Conservation (phyloP, 1,140 invertebrate species). For the Leguminivora glycinivorella region DNA sequence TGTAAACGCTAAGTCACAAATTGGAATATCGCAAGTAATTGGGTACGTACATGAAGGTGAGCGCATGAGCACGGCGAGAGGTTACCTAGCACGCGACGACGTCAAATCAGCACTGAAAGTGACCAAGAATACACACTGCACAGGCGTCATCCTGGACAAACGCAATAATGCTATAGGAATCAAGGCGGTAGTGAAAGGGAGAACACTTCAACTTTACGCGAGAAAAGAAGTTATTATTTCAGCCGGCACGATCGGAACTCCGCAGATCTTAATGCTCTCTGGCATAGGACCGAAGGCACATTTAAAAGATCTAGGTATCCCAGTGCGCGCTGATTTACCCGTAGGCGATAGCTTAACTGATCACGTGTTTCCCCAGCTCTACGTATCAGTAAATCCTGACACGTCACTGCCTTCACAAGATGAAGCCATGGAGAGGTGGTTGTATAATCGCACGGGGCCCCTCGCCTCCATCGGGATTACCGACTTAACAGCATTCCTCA, state of each 20-base stretch:
- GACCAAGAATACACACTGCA: slow-evolving; percentile 84
- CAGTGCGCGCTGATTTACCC: slow-evolving; percentile 80
- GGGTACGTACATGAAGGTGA: slow-evolving; percentile 50
- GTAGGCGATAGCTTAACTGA: slow-evolving; percentile 90
- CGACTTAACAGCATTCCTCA: slow-evolving; percentile 75
- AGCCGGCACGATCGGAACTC: slow-evolving; percentile 84
- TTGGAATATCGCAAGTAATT: slow-evolving; percentile 73
- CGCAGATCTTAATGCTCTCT: slow-evolving; percentile 86
- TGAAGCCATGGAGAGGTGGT: slow-evolving; percentile 62
- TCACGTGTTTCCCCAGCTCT: slow-evolving; percentile 79
- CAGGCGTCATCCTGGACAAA: slow-evolving; percentile 85
- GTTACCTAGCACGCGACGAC: slow-evolving; percentile 47
- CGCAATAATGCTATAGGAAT: slow-evolving; percentile 83
- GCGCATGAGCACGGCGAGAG: slow-evolving; percentile 50
- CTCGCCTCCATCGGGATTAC: slow-evolving; percentile 75
- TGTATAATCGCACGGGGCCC: slow-evolving; percentile 56
- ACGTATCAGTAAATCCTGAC: slow-evolving; percentile 60
- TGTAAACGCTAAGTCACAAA: slow-evolving; percentile 77
- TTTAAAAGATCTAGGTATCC: slow-evolving; percentile 76
- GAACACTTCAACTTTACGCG: slow-evolving; percentile 64
- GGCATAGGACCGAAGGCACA: slow-evolving; percentile 85
- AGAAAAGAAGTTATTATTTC: slow-evolving; percentile 86
- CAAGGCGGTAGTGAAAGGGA: slow-evolving; percentile 30
- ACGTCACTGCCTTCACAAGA: slow-evolving; percentile 48
- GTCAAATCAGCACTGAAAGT: slow-evolving; percentile 84